Base-by-base conservation (phyloP, 2,888 invertebrate species). In the Germaria angustata region DNA sequence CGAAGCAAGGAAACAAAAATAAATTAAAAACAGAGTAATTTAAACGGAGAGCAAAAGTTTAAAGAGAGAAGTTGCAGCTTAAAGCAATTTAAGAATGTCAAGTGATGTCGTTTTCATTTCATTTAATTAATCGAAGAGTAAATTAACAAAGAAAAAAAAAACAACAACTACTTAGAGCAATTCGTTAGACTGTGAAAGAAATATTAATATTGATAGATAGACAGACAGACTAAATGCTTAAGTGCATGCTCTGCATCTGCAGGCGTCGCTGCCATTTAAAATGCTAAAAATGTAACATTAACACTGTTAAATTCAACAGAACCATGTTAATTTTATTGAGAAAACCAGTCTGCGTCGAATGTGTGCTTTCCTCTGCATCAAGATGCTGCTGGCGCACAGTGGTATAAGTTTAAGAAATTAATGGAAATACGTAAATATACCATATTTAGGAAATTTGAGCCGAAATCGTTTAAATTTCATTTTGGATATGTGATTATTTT, bases 101-200 rank as follows among this genome's bases (percentile, higher is more conserved):
- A 82, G 79, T 80, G 66, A 79, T 79, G 79, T 82, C 79, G 82
- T 82, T 82, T 82, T 82, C 71, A 79, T 79, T 82, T 76, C 59
- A 66, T 80, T 81, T 77, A 69, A 68, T 63, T 77, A 68, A 65
- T 53, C 73, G 51, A 63, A 79, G 65, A 65, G 71, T 57, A 15
- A 71, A 79, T 46, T 44, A 55, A 68, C 15, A 51, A 61, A 32
- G 55, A 17, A 3, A 13, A 55, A 39, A 49, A 28, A 2, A 61
- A 32, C 22, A 34, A 59, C 46, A 66, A 63, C 20, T 8, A 39
- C 20, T 61, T 28, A 28, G 22, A 61, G 24, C 51, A 44, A 49
- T 51, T 49, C 28, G 39, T 68, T 66, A 66, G 36, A 49, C 13
- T 39, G 57, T 59, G 46, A 32, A 53, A 32, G 11, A 49, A 20